Base-by-base conservation (phyloP, 2,113 vertebrate genomes). In the Brachypteracias leptosomus region DNA sequence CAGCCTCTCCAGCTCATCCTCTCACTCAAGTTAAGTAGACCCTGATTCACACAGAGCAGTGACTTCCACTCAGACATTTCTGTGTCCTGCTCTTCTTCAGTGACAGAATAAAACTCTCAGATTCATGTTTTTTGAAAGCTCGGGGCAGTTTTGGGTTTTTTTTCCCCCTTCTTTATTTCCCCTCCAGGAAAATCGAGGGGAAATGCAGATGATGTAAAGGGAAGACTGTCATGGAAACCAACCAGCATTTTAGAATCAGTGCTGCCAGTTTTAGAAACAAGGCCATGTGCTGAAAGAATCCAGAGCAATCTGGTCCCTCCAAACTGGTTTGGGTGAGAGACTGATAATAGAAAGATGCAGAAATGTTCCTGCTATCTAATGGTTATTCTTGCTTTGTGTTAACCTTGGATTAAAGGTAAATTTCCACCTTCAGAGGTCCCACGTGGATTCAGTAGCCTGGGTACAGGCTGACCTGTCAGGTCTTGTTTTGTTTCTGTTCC, bases 201-300 rank as follows among this genome's bases (percentile, higher is more conserved):
- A 90, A 87, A 31, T 84, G 46, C 62, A 84, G 70, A 51, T 63
- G 82, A 80, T 91, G 75, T 44, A 36, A 90, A 83, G 77, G 38
- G 35, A 73, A 38, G 89, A 63, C 57, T 93, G 91, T 84, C 86
- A 87, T 90, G 86, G 95, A 70, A 91, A 96, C 84, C 77, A 85
- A 26, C 46, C 20, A 73, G 74, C 88, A 28, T 73, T 94, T 81
- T 21, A n/a, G 67, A 61, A 54, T 42, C 40, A 26, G 70, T 70
- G 82, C 68, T 80, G 44, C 84, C 26, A 10, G 49, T 91, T 93
- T 82, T 93, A 92, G 91, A 84, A 95, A 91, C 70, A 67, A 54
- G 73, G 47, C 76, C 28, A 3, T 72, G 83, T 63, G 89, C 81
- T 78, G 57, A 25, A 76, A 52, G 70, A 49, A 87, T 55, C 81